Base-by-base conservation (phyloP, 2,888 invertebrate genomes). In the Andrena flavipes region DNA sequence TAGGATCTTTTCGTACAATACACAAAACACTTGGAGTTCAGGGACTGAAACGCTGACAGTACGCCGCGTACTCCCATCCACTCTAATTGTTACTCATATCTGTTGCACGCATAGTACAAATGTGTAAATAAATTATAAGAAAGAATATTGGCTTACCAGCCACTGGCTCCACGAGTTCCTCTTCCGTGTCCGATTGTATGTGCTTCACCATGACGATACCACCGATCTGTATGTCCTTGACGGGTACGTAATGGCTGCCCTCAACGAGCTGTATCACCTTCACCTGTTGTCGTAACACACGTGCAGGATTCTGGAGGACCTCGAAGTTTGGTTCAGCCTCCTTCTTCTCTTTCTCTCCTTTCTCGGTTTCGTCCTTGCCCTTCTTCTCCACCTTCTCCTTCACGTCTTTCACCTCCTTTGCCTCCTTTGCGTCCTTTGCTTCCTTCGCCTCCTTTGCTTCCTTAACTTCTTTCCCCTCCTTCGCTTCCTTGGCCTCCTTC, bases 171-270 rank as follows among this genome's bases (percentile, higher is more conserved):
- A 99, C 99, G 64, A 99, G 95, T 79, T 97, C 96, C 93, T 99
- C 98, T 74, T 97, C 97, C 85, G 96, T 95, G 0, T 96, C 96
- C 8, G 97, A 96, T 74, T 97, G 97, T 76, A 96, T 95, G 93
- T 99, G 98, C 90, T 97, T 96, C 90, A 99, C 96, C 96, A 99
- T 97, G 64, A 99, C 97, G 90, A 99, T 98, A 23, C 99, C 99
- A 30, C 99, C 99, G 91, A 98, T 98, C 29, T 97, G 96, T 13
- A 98, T 96, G 90, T 99, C 98, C 93, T 99, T 99, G 84, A 99
- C 95, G 0, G 99, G 97, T 35, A 95, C 95, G 93, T 98, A 99
- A 7, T 96, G 96, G 73, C 97, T 96, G 48, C 97, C 97, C 35
- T 99, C 99, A 54, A 97, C 96, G 85, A 98, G 94, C 71, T 96